Evolutionary conservation across 2,113 vertebrate genomes (phyloP).

Genomic region (Scomber colias): DNA sequence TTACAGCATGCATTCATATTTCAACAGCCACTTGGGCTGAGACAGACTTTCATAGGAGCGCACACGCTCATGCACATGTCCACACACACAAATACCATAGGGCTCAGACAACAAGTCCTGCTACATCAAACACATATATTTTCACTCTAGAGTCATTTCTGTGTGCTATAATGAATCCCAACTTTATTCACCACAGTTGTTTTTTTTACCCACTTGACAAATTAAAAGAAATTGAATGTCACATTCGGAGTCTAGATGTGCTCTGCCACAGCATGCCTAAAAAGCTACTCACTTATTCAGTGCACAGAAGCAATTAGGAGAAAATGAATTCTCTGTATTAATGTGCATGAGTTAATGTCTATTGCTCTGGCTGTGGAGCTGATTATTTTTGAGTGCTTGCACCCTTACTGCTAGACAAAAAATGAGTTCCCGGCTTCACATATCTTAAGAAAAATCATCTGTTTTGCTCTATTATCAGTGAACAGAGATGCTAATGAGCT

Average conservation of each 20-base stretch:
- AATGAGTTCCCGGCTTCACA: not conserved
- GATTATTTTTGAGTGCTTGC: slow-evolving; percentile 38
- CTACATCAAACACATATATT: slow-evolving; percentile 25
- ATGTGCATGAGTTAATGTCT: slow-evolving; percentile 41
- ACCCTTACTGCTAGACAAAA: slow-evolving; percentile 2
- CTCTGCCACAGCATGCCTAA: slow-evolving; percentile 22
- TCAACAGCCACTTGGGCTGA: slow-evolving; percentile 64
- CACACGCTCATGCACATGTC: slow-evolving; percentile 12
- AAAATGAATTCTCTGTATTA: slow-evolving; percentile 47
- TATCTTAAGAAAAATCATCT: slow-evolving; percentile 34
- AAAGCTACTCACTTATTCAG: slow-evolving; percentile 56
- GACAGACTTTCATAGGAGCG: slow-evolving; percentile 30
- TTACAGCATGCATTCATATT: slow-evolving; percentile 67
- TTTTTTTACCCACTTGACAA: slow-evolving; percentile 33
- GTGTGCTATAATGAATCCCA: slow-evolving; percentile 13
- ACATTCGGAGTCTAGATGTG: slow-evolving; percentile 30
- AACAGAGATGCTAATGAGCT: slow-evolving; percentile 16
- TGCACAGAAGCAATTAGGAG: slow-evolving; percentile 62
- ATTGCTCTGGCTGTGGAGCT: slow-evolving; percentile 35
- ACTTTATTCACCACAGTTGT: slow-evolving; percentile 8
- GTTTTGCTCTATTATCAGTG: slow-evolving; percentile 18
- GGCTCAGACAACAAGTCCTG: slow-evolving; percentile 42
- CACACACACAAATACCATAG: slow-evolving; percentile 32
- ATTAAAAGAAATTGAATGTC: slow-evolving; percentile 8
- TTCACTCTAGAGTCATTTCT: slow-evolving; percentile 6